Conservation (phyloP, 2,113 vertebrate species). For the Talpa occidentalis region DNA sequence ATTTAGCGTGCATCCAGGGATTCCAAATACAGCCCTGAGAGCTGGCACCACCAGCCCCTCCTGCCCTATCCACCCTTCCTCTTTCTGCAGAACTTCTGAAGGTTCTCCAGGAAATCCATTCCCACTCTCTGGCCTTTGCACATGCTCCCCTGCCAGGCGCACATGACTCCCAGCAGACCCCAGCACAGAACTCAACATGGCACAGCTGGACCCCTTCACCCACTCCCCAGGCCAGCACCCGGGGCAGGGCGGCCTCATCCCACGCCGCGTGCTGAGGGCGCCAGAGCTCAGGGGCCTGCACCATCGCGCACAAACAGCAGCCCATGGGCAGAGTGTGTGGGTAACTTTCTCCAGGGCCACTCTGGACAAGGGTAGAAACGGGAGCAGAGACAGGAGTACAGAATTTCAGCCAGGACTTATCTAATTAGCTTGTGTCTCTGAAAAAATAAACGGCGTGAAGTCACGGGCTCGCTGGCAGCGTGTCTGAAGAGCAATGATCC, state of each 20-base stretch:
- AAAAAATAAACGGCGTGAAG: not conserved
- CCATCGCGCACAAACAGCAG: accelerated
- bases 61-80: not conserved
- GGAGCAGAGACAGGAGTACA: not conserved
- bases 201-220: accelerated
- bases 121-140: not conserved
- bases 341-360: not conserved
- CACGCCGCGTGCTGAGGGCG: not conserved
- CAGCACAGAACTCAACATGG: not conserved
- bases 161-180: not conserved
- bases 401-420: not conserved
- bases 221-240: accelerated
- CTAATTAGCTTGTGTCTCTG: too few relatives aligned
- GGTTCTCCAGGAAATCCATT: not conserved
- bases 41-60: not conserved
- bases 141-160: not conserved
- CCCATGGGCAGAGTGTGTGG: not conserved
- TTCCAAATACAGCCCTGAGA: not conserved
- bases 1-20: not conserved
- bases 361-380: too few relatives aligned
- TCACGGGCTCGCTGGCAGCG: not conserved
- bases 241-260: not conserved
- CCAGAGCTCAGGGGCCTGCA: accelerated
- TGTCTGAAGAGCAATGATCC: not conserved
- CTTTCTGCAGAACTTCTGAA: too few relatives aligned